Evolutionary conservation across 2,888 invertebrate genomes (phyloP).

Genomic region (Ichneumoninae sp.): DNA sequence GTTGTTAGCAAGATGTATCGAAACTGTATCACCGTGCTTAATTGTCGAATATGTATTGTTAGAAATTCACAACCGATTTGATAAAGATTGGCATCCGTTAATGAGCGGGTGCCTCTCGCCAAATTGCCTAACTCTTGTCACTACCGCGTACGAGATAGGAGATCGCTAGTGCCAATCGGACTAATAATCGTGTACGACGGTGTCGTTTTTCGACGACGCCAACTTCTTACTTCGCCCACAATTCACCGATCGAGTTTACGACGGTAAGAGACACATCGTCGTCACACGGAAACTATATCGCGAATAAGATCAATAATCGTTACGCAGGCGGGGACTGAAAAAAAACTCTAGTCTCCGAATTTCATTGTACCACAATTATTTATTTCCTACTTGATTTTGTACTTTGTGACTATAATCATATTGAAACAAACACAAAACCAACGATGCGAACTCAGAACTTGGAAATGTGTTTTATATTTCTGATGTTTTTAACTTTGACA

Average conservation of each 20-base stretch:
- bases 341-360: conserved; percentile 77
- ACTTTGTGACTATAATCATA: conserved; percentile 79
- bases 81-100: conserved; percentile 74
- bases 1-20: conserved; percentile 59
- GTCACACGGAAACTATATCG: conserved; percentile 58
- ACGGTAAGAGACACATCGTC: conserved; percentile 32
- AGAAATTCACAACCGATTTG: conserved; percentile 68
- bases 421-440: conserved; percentile 64
- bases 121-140: conserved; percentile 71
- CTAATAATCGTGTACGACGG: conserved; percentile 38
- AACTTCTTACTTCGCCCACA: conserved; percentile 37
- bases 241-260: conserved; percentile 54
- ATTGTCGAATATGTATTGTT: conserved; percentile 64
- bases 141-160: conserved; percentile 57
- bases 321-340: conserved; percentile 76
- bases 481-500: conserved; percentile 77
- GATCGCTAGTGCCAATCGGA: conserved; percentile 48
- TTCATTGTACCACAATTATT: conserved; percentile 78
- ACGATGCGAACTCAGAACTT: conserved; percentile 66
- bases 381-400: conserved; percentile 82
- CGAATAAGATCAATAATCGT: conserved; percentile 69
- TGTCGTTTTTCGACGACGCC: conserved; percentile 22
- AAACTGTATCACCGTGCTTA: conserved; percentile 67
- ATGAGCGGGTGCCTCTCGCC: conserved; percentile 64
- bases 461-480: conserved; percentile 80